A percentile compares a stretch with the other conserved stretches of the same genome.
phyloP scores from a whole-genome alignment of 2,113 vertebrate genomes.

The Mirza zaza region DNA sequence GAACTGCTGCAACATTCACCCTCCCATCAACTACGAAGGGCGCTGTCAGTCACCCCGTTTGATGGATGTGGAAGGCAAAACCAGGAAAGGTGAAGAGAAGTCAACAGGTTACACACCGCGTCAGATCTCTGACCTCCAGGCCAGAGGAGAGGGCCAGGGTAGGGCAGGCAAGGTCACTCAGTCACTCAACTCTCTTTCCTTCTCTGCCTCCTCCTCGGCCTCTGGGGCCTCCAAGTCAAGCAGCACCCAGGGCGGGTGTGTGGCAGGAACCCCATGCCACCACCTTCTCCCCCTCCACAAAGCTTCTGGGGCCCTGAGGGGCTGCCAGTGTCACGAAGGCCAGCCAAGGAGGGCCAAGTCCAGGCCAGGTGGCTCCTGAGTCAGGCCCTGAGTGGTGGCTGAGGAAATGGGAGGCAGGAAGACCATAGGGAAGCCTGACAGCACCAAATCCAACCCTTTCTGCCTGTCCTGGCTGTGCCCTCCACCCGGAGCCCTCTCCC shows the following conservation, averaged over 20 bases:
- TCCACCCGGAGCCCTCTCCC: neutral
- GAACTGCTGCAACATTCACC: neutral
- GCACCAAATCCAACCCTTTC: neutral
- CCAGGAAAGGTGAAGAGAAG: neutral
- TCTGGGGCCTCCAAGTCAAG: neutral
- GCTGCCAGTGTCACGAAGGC: neutral
- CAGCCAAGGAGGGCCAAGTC: neutral
- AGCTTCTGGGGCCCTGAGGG: neutral
- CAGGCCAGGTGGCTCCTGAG: neutral
- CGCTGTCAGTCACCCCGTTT: accelerated
- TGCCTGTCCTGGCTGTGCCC: neutral
- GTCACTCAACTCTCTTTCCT: neutral
- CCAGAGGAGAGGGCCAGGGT: neutral
- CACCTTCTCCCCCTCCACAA: neutral
- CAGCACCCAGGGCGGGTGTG: neutral
- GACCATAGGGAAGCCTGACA: neutral
- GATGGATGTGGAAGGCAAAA: neutral
- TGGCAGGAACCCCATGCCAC: too few relatives aligned
- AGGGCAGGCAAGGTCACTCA: neutral
- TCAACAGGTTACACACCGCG: neutral
- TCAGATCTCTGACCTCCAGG: neutral
- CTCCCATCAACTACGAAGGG: neutral
- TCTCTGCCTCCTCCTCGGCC: neutral
- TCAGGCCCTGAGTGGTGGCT: neutral
- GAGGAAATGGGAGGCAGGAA: neutral